Conservation (phyloP, 2,113 vertebrate genomes). For the Rostratula benghalensis region DNA sequence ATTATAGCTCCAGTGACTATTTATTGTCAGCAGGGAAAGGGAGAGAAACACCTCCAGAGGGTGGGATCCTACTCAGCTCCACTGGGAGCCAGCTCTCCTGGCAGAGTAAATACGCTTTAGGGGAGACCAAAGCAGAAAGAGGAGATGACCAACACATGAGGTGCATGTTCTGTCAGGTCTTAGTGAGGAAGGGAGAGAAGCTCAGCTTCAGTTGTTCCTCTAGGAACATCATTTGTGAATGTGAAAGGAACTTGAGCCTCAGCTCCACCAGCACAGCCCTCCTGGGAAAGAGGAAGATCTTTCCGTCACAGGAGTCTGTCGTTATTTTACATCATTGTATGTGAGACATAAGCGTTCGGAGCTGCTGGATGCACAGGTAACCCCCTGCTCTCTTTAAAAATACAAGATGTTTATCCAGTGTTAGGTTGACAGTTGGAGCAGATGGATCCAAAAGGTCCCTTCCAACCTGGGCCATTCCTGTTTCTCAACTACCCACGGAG, state of each 20-base stretch:
- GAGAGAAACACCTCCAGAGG: neutral
- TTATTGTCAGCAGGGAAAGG: neutral
- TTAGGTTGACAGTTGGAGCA: too few relatives aligned
- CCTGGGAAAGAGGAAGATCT: neutral
- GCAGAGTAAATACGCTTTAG: neutral
- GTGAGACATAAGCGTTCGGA: neutral
- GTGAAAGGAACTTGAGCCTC: neutral
- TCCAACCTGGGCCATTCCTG: too few relatives aligned
- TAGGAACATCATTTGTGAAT: rapidly evolving
- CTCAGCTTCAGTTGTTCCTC: neutral
- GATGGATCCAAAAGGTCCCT: too few relatives aligned
- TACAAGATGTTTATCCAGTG: neutral
- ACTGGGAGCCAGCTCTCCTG: neutral
- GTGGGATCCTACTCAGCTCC: neutral
- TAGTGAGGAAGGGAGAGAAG: neutral
- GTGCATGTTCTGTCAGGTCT: neutral
- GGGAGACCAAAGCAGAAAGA: neutral
- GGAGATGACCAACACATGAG: neutral
- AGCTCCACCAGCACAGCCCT: neutral
- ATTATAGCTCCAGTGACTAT: too few relatives aligned
- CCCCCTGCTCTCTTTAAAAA: neutral
- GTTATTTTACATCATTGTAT: neutral
- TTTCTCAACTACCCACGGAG: neutral
- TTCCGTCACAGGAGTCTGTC: neutral
- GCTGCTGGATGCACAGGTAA: neutral